Evolutionary conservation across 2,888 invertebrate genomes (phyloP).

Genomic region (Hypercompe scribonia): DNA sequence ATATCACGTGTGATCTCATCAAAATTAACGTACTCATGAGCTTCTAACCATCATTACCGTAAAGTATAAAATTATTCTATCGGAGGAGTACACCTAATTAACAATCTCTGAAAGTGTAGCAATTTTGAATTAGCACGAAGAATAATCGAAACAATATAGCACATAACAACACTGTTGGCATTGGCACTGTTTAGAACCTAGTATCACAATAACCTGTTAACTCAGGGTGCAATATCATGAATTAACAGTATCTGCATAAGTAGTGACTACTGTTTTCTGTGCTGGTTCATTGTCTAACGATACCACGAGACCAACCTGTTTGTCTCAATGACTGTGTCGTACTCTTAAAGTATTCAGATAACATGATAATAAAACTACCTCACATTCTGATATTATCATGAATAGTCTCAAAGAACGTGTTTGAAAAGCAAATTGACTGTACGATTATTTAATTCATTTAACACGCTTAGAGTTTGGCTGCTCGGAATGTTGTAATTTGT

Average conservation of each 20-base stretch:
- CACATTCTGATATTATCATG: constrained; percentile 9
- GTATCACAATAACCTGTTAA: constrained; percentile 38
- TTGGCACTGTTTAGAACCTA: constrained; percentile 17
- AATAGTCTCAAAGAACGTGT: constrained; percentile 10
- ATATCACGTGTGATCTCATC: constrained; percentile 79
- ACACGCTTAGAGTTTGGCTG: constrained; percentile 16
- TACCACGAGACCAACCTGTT: constrained; percentile 33
- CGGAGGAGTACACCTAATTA: constrained; percentile 14
- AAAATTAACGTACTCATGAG: constrained; percentile 52
- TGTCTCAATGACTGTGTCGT: constrained; percentile 19
- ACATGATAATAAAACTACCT: constrained; percentile 8
- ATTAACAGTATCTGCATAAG: constrained; percentile 34
- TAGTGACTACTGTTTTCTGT: constrained; percentile 25
- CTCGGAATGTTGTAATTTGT: constrained; percentile 58
- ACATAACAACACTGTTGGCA: constrained; percentile 17
- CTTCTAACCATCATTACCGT: constrained; percentile 41
- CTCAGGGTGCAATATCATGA: constrained; percentile 37
- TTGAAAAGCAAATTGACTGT: constrained; percentile 8
- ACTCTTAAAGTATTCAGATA: constrained; percentile 14
- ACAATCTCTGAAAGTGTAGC: not conserved
- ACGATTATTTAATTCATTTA: constrained; percentile 19
- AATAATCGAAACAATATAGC: constrained; percentile 14
- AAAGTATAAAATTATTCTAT: constrained; percentile 17
- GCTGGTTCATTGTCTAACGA: constrained; percentile 29
- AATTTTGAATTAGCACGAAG: constrained; percentile 5